Conservation (phyloP, 2,888 invertebrate genomes). For the Nephrotoma appendiculata region DNA sequence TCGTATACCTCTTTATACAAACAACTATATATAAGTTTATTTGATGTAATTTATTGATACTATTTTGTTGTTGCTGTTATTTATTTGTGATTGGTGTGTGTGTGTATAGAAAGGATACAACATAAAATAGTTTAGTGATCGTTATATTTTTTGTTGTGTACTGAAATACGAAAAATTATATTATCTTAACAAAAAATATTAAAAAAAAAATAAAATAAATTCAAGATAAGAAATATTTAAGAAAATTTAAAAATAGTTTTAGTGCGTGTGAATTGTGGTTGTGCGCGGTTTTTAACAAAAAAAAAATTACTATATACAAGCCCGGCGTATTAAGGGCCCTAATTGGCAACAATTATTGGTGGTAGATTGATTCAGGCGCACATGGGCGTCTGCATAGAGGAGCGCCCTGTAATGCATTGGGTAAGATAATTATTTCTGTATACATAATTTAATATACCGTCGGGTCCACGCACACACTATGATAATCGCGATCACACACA, state of each 20-base stretch:
- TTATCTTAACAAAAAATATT: neutral
- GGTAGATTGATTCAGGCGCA: constrained; percentile 40
- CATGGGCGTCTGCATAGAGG: constrained; percentile 88
- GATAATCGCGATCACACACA: neutral
- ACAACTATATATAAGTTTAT: neutral
- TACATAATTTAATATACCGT: neutral
- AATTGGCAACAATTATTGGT: constrained; percentile 25
- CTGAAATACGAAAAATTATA: neutral
- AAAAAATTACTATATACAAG: neutral
- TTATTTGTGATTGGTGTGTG: neutral
- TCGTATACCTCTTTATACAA: neutral
- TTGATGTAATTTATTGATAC: neutral
- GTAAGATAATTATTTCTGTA: constrained; percentile 34
- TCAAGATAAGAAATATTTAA: neutral
- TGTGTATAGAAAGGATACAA: neutral
- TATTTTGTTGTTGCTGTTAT: neutral
- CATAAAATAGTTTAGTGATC: neutral
- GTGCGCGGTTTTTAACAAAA: neutral
- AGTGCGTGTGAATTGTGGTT: neutral
- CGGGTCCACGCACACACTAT: neutral
- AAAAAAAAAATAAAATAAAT: neutral
- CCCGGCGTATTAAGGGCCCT: neutral
- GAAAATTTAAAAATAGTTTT: neutral
- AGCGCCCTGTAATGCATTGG: constrained; percentile 82
- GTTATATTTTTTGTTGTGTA: neutral